Conservation (phyloP, 2,113 vertebrate genomes). For the Amphiprion ocellaris region DNA sequence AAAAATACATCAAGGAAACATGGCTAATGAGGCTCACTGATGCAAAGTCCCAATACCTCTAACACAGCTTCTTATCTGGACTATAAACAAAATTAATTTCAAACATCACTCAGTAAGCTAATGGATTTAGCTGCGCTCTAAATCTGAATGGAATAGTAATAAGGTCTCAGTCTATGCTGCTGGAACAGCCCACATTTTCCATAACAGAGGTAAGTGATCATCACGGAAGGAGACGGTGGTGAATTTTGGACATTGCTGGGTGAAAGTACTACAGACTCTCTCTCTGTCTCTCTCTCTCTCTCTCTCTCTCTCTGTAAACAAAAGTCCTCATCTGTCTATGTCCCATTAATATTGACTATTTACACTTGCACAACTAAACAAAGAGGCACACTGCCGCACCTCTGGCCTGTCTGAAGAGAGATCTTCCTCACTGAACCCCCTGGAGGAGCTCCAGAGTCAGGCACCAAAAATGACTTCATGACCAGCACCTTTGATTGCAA, state of each 20-base stretch:
- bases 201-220: slow-evolving; percentile 29
- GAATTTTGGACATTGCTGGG: slow-evolving; percentile 39
- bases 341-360: slow-evolving; percentile 74
- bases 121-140: slow-evolving; percentile 9
- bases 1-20: too few relatives aligned
- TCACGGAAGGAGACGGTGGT: slow-evolving; percentile 20
- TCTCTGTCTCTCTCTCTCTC: background rate
- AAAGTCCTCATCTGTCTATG: slow-evolving; percentile 62
- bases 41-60: background rate
- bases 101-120: background rate
- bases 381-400: slow-evolving; percentile 54
- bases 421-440: slow-evolving; percentile 11
- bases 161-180: slow-evolving; percentile 2
- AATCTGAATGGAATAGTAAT: slow-evolving; percentile 23
- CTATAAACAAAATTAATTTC: background rate
- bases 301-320: background rate
- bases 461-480: background rate
- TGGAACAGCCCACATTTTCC: slow-evolving; percentile 36
- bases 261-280: slow-evolving; percentile 38
- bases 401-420: slow-evolving; percentile 29
- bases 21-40: background rate
- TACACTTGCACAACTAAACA: slow-evolving; percentile 71
- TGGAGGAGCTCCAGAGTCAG: slow-evolving; percentile 13
- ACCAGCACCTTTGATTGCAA: background rate
- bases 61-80: background rate